phyloP scores from a whole-genome alignment of 2,113 vertebrate genomes.

The Clarias gariepinus region DNA sequence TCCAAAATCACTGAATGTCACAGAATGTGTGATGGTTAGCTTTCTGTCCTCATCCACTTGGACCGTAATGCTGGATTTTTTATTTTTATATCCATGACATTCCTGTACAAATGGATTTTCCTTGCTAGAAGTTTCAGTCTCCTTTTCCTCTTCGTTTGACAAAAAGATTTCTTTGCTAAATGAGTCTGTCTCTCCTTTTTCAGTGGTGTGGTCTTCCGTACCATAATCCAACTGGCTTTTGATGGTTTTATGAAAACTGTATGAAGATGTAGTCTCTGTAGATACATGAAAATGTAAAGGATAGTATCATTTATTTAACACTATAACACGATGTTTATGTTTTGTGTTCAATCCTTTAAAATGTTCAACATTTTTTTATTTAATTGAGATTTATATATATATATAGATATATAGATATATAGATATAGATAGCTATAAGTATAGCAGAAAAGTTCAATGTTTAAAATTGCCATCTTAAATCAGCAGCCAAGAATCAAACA shows the following conservation, averaged over 20 bases:
- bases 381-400: too few species aligned
- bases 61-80: slow-evolving; percentile 45
- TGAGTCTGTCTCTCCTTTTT: slow-evolving; percentile 63
- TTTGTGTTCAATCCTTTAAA: not conserved
- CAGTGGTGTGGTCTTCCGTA: slow-evolving; percentile 56
- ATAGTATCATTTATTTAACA: not conserved
- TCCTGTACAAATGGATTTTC: slow-evolving; percentile 60
- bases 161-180: slow-evolving; percentile 58
- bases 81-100: slow-evolving; percentile 59
- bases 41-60: slow-evolving; percentile 50
- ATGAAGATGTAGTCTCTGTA: slow-evolving; percentile 63
- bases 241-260: slow-evolving; percentile 55
- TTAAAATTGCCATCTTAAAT: not conserved
- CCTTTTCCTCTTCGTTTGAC: slow-evolving; percentile 60
- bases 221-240: slow-evolving; percentile 47
- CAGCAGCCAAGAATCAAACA: not conserved
- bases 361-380: not conserved
- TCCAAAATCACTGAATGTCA: slow-evolving; percentile 68
- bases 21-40: slow-evolving; percentile 66
- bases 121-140: slow-evolving; percentile 42
- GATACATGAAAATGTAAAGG: slow-evolving; percentile 22
- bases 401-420: too few species aligned
- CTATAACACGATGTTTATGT: not conserved
- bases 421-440: too few species aligned
- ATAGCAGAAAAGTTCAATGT: not conserved